Evolutionary conservation across 2,797 vertebrate species (phyloP).

Genomic region (Chanos chanos): DNA sequence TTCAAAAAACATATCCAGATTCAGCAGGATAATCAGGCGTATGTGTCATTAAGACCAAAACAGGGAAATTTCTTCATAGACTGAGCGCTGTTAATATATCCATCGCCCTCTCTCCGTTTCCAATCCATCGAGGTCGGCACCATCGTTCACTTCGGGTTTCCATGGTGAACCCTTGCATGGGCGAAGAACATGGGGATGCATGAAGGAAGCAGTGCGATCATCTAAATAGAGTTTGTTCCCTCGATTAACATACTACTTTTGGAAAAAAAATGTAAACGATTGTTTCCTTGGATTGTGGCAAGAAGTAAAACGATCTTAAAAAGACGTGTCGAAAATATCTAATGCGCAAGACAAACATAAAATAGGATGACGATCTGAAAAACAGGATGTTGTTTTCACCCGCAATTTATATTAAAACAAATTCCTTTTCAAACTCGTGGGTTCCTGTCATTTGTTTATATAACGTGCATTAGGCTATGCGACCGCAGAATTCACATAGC

Average conservation of each 20-base stretch:
- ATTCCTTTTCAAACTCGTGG: too few species aligned
- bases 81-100: constrained; percentile 26
- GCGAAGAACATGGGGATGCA: constrained; percentile 34
- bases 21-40: background rate
- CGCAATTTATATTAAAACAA: too few species aligned
- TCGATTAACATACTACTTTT: constrained; percentile 12
- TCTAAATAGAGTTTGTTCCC: constrained; percentile 11
- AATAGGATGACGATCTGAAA: too few species aligned
- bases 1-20: constrained; percentile 9
- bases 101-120: constrained; percentile 22
- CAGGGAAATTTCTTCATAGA: background rate
- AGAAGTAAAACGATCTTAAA: background rate
- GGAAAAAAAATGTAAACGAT: constrained; percentile 1
- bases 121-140: constrained; percentile 33
- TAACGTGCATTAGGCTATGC: too few species aligned
- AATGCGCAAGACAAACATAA: too few species aligned
- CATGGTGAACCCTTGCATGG: constrained; percentile 54
- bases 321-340: too few species aligned
- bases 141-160: constrained; percentile 41
- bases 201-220: constrained; percentile 32
- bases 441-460: too few species aligned
- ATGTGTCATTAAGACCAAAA: background rate
- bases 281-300: background rate
- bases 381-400: too few species aligned
- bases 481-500: too few species aligned